Conservation (phyloP, 1,140 invertebrate species). For the Drosophila nigrodunni region DNA sequence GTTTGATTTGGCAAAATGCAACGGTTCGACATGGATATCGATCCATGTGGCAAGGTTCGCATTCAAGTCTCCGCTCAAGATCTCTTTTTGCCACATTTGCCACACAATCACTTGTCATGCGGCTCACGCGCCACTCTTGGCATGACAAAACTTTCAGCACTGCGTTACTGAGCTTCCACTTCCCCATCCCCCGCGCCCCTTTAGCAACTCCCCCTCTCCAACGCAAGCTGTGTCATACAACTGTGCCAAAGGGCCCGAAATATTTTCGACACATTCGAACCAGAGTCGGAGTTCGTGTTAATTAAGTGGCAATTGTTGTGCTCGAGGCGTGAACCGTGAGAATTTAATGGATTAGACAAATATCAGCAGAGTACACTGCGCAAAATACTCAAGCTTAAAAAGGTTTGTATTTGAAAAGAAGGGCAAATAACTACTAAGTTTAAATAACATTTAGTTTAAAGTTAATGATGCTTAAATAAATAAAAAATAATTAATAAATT, state of each 20-base stretch:
- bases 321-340: slow-evolving; percentile 77
- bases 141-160: slow-evolving; percentile 77
- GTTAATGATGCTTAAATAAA: too few relatives aligned
- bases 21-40: slow-evolving; percentile 72
- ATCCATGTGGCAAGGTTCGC: slow-evolving; percentile 34
- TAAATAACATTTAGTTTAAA: too few relatives aligned
- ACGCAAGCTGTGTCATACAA: background rate
- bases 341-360: slow-evolving; percentile 77
- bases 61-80: slow-evolving; percentile 10
- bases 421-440: too few relatives aligned
- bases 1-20: slow-evolving; percentile 83
- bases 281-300: slow-evolving; percentile 51
- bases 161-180: background rate
- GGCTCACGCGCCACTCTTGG: slow-evolving; percentile 71
- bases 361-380: slow-evolving; percentile 20
- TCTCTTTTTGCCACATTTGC: slow-evolving; percentile 2
- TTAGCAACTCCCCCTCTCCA: background rate
- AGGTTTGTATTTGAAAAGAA: too few relatives aligned
- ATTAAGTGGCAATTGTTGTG: slow-evolving; percentile 81
- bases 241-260: slow-evolving; percentile 61
- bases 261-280: slow-evolving; percentile 66
- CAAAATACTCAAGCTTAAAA: background rate
- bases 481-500: too few relatives aligned
- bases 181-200: background rate
- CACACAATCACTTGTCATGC: slow-evolving; percentile 70